Percentiles rank a stretch among this genome's conserved stretches.
Evolutionary conservation across 2,888 invertebrate genomes (phyloP).

Genomic region (Steinernema scapterisci): DNA sequence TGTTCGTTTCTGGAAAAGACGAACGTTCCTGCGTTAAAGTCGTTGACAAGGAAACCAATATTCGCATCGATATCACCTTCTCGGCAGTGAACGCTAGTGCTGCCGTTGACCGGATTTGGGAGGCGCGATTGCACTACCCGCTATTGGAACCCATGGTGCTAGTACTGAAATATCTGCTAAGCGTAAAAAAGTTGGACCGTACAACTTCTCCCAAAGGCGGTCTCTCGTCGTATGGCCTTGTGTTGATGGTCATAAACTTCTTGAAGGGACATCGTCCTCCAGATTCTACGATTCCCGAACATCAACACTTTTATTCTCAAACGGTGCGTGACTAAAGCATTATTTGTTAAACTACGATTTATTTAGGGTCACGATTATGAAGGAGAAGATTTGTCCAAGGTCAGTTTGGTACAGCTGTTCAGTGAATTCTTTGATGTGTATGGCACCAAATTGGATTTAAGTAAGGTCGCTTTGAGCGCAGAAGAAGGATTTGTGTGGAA

Average conservation of each 20-base stretch:
- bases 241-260: constrained; percentile 97
- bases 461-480: constrained; percentile 24
- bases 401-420: constrained; percentile 78
- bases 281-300: not conserved
- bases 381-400: constrained; percentile 37
- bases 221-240: constrained; percentile 96
- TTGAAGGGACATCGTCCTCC: constrained; percentile 74
- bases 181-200: constrained; percentile 89
- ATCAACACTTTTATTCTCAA: not conserved
- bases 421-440: constrained; percentile 74
- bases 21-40: constrained; percentile 37
- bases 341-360: not conserved
- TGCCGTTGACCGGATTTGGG: constrained; percentile 78
- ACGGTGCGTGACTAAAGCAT: not conserved
- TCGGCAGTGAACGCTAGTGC: constrained; percentile 97
- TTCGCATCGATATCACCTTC: constrained; percentile 96
- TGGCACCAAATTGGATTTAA: constrained; percentile 82
- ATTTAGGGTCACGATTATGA: constrained; percentile 17
- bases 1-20: constrained; percentile 15
- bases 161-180: constrained; percentile 95
- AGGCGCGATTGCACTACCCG: constrained; percentile 74
- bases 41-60: constrained; percentile 82
- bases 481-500: constrained; percentile 25
- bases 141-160: constrained; percentile 90
- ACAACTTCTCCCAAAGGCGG: constrained; percentile 96